These are phyloP conservation scores for Suillia variegata DNA, from an alignment of 2,888 invertebrate species.

Conservation along the genomic window DNA sequence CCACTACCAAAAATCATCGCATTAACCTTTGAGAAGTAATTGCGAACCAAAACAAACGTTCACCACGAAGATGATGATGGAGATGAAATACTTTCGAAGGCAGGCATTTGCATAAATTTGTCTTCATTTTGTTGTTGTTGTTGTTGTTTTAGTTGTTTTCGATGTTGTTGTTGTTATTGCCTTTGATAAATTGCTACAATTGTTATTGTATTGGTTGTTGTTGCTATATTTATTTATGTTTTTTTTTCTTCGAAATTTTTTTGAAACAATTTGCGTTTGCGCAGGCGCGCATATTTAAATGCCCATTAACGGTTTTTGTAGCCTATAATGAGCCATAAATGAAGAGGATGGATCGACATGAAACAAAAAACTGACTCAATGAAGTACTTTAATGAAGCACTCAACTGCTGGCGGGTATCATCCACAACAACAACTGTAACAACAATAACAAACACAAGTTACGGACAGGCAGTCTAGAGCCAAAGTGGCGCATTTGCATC, in stretches of 20 bases:
- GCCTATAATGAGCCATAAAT: background rate
- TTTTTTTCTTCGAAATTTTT: background rate
- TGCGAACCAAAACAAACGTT: no score
- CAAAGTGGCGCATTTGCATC: background rate
- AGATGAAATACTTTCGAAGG: no score
- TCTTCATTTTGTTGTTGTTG: no score
- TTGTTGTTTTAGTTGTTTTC: no score
- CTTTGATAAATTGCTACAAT: no score
- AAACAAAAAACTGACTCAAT: background rate
- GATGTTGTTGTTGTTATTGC: no score
- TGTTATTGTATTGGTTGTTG: no score
- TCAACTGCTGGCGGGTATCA: background rate
- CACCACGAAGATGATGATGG: no score
- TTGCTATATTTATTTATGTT: background rate
- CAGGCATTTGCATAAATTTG: no score
- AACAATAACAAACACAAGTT: background rate
- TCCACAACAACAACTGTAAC: background rate
- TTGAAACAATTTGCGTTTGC: background rate
- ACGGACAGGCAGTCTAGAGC: background rate
- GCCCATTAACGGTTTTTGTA: background rate
- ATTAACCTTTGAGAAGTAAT: no score
- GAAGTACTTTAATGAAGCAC: constrained; percentile 1
- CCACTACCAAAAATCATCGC: no score
- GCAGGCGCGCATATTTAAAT: background rate
- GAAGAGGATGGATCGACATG: background rate